Evolutionary conservation across 1,140 invertebrate species (phyloP), one percentile per base, ranked within the genome.

Genomic region (Geopemphigus sp.): DNA sequence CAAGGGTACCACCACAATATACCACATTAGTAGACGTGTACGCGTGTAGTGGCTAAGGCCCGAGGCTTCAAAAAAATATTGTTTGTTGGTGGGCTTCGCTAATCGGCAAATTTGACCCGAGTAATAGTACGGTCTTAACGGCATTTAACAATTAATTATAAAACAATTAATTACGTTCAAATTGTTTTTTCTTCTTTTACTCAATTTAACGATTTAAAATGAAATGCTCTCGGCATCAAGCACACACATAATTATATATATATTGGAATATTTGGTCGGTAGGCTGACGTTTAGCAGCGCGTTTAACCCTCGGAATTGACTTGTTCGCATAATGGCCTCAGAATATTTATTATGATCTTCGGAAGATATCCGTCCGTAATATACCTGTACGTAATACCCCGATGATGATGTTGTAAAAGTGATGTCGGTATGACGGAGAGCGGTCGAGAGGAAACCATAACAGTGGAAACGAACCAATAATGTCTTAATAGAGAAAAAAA

Each of bases 111-210:
- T 78, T 78, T 26, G 0, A 78, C 57, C 74, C 74, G n/a, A 61
- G 57, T 50, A 63, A 63, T 78, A 57, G 57, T 17, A 15, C 5
- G 47, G 24, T 47, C 24, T 72, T 8, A 19, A 1, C 32, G 57
- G 22, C 74, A 39, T 78, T 61, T 78, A 78, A 47, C 56, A 78
- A 63, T 47, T 78, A 61, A 78, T 78, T 78, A 78, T 61, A 78
- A 78, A 78, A 78, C 74, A 78, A 78, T 78, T 78, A 78, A 78
- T 78, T 63, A 78, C 19, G 47, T 54, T 72, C 54, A 32, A 72
- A 72, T 72, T 54, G 68, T 72, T 24, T 68, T 12, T 66, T 0
- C 47, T 70, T 50, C 15, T 11, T 19, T 26, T 50, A 24, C 45
- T 17, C 45, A 15, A 26, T 29, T 66, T 45, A 39, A 57, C 53